Percentiles rank a stretch among this genome's conserved stretches.
These are phyloP conservation scores for Rhinoraja longicauda DNA, from an alignment of 2,797 vertebrate species.

Conservation along the genomic window DNA sequence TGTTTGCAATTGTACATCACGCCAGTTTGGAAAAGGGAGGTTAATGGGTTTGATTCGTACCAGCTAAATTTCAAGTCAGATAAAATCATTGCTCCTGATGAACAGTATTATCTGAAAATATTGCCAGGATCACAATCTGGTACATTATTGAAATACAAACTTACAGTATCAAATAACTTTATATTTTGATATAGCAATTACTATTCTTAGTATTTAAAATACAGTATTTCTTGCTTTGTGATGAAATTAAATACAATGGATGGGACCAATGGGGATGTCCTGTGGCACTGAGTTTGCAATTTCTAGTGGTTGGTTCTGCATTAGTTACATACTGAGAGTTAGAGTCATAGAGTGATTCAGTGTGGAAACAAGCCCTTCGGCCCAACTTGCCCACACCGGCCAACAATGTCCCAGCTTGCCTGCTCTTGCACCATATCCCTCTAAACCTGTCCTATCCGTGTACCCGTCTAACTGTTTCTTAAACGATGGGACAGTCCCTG, in stretches of 20 bases:
- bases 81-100: not conserved
- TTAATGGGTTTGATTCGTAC: not conserved
- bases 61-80: constrained; percentile 5
- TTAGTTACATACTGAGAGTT: not conserved
- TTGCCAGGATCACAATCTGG: not conserved
- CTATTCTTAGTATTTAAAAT: constrained; percentile 5
- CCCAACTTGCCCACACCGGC: no score
- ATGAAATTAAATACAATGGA: not conserved
- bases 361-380: no score
- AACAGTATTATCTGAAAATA: not conserved
- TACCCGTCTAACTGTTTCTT: no score
- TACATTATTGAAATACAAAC: constrained; percentile 1
- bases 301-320: not conserved
- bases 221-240: constrained; percentile 6
- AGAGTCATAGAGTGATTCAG: no score
- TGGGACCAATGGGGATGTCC: not conserved
- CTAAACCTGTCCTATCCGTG: no score
- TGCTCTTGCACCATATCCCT: no score
- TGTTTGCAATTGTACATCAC: constrained; percentile 28
- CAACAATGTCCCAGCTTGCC: no score
- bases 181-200: not conserved
- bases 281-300: no score
- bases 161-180: not conserved
- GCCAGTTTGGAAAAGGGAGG: not conserved
- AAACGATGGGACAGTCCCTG: no score